Evolutionary conservation across 2,113 vertebrate genomes (phyloP).

Genomic region (Hippocampus guttulatus): DNA sequence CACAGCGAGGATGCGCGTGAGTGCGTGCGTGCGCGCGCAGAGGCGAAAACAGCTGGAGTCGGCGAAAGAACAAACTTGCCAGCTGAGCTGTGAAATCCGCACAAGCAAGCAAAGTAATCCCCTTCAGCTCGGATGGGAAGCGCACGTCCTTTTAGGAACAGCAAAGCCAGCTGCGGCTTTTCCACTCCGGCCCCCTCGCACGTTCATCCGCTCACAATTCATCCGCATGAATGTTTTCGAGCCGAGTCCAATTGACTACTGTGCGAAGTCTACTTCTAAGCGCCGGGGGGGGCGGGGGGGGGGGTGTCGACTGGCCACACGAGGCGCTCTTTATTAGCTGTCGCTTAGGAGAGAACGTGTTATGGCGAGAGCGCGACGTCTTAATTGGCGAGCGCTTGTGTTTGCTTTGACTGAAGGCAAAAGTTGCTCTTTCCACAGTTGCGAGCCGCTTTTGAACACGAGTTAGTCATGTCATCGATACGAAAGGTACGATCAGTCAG

Average conservation of each 20-base stretch:
- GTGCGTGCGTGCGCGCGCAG: neutral
- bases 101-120: slow-evolving; percentile 56
- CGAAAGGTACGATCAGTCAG: neutral
- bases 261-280: slow-evolving; percentile 11
- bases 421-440: slow-evolving; percentile 36
- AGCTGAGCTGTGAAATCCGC: slow-evolving; percentile 63
- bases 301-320: slow-evolving; percentile 19
- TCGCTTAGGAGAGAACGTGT: neutral
- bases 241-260: neutral
- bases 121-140: slow-evolving; percentile 45
- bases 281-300: neutral
- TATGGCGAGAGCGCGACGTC: slow-evolving; percentile 1
- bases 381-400: slow-evolving; percentile 17
- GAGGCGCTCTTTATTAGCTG: neutral
- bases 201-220: neutral
- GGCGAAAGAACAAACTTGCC: slow-evolving; percentile 42
- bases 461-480: neutral
- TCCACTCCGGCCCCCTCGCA: neutral
- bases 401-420: slow-evolving; percentile 37
- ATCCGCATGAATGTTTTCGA: neutral
- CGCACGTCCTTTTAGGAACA: slow-evolving; percentile 21
- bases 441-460: slow-evolving; percentile 23
- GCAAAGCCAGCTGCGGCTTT: neutral
- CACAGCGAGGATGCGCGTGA: slow-evolving; percentile 16
- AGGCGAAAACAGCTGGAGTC: slow-evolving; percentile 51